These are phyloP conservation scores for Setipinna tenuifilis DNA, from an alignment of 2,797 vertebrate genomes.

Conservation along the genomic window DNA sequence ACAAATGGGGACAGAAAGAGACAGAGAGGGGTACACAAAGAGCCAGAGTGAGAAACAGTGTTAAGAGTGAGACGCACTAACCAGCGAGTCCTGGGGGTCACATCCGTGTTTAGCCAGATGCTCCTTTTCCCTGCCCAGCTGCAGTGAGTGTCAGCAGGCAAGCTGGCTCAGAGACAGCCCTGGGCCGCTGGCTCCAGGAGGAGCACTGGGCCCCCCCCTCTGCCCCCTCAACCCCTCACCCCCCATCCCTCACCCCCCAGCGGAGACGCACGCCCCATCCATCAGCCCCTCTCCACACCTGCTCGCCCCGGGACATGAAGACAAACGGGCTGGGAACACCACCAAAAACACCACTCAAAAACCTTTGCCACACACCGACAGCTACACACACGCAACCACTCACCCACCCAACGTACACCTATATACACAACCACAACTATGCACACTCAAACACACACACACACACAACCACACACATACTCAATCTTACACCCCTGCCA, in stretches of 20 bases:
- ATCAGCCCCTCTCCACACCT: not conserved
- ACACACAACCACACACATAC: not conserved
- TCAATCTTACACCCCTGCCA: not conserved
- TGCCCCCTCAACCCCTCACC: not conserved
- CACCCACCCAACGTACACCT: too few species aligned
- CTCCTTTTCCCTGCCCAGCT: not conserved
- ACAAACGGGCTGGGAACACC: not conserved
- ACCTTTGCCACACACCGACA: too few species aligned
- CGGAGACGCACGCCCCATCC: not conserved
- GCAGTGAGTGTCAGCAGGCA: too few species aligned
- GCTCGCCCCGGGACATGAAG: not conserved
- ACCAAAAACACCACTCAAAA: too few species aligned
- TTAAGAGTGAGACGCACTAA: too few species aligned
- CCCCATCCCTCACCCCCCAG: not conserved
- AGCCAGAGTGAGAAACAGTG: too few species aligned
- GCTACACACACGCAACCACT: too few species aligned
- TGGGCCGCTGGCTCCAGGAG: not conserved
- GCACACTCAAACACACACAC: not conserved
- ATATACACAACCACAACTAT: not conserved
- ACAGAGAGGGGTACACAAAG: too few species aligned
- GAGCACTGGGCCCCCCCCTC: not conserved
- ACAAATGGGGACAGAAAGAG: too few species aligned
- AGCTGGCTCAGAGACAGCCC: not conserved
- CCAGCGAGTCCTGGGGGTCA: not conserved
- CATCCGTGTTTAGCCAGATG: not conserved